These are phyloP conservation scores for Desmodus rotundus DNA, from an alignment of 2,113 vertebrate genomes.

Conservation along the genomic window DNA sequence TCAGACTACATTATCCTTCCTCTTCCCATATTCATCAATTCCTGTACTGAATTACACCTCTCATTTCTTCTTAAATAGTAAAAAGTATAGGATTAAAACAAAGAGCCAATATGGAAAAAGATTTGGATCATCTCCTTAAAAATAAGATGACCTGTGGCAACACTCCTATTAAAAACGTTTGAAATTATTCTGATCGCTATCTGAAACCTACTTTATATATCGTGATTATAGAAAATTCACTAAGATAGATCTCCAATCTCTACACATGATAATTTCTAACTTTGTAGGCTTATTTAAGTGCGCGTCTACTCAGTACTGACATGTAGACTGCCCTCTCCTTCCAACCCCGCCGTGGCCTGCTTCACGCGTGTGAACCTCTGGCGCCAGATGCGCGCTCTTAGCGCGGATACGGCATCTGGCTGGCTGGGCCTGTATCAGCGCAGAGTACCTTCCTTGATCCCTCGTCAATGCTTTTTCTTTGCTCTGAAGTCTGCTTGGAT, in stretches of 20 bases:
- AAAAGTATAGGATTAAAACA: background rate
- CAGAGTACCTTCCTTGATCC: background rate
- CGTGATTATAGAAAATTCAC: background rate
- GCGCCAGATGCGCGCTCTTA: too few relatives aligned
- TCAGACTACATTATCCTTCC: background rate
- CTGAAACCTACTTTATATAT: background rate
- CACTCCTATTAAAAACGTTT: background rate
- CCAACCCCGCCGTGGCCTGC: background rate
- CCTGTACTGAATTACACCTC: background rate
- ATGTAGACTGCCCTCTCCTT: background rate
- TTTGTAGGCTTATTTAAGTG: background rate
- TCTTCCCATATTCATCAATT: background rate
- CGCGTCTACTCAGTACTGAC: background rate
- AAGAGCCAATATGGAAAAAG: background rate
- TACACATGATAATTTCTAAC: background rate
- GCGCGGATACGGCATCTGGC: too few relatives aligned
- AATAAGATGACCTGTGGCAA: background rate
- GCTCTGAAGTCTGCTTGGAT: background rate
- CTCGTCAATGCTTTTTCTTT: background rate
- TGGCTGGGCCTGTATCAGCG: background rate
- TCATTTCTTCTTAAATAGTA: background rate
- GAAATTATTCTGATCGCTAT: background rate
- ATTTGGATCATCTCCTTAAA: background rate
- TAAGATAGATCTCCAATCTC: background rate
- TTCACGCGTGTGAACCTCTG: background rate